Evolutionary conservation across 2,888 invertebrate species (phyloP).

Genomic region (Liposcelis brunnea): DNA sequence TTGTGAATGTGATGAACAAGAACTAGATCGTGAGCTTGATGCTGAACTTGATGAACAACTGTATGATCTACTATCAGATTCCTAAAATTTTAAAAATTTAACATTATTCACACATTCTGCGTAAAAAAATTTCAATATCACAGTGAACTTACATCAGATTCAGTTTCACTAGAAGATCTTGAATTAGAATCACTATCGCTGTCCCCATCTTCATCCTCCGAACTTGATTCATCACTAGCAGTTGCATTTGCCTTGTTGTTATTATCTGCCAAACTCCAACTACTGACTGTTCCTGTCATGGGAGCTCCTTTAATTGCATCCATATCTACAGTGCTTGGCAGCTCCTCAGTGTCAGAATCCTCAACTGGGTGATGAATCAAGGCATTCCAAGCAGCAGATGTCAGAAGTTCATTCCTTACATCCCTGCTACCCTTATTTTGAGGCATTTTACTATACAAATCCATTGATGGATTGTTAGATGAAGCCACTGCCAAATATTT

Average conservation of each 20-base stretch:
- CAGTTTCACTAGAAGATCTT: conserved; percentile 23
- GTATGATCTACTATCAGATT: conserved; percentile 30
- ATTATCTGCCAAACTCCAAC: conserved; percentile 11
- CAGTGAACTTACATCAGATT: conserved; percentile 13
- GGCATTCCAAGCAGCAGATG: conserved; percentile 24
- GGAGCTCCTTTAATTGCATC: conserved; percentile 35
- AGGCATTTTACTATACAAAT: conserved; percentile 2
- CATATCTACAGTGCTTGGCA: conserved; percentile 48
- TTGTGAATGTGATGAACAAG: conserved; percentile 25
- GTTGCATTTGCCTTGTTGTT: conserved; percentile 8
- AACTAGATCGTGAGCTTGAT: conserved; percentile 26
- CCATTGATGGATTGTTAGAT: background rate
- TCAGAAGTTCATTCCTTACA: conserved; percentile 16
- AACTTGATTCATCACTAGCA: conserved; percentile 10
- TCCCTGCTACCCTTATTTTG: conserved; percentile 13
- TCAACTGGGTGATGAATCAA: conserved; percentile 24
- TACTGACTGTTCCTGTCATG: conserved; percentile 13
- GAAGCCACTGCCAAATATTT: background rate
- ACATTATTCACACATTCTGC: no score
- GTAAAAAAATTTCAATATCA: conserved; percentile 11
- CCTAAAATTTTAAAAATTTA: conserved; percentile 21
- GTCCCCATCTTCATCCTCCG: conserved; percentile 35
- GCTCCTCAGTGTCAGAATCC: conserved; percentile 41
- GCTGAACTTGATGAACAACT: conserved; percentile 28
- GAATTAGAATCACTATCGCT: conserved; percentile 34